Evolutionary conservation across 2,888 invertebrate genomes (phyloP).

Genomic region (Cerceris rybyensis): DNA sequence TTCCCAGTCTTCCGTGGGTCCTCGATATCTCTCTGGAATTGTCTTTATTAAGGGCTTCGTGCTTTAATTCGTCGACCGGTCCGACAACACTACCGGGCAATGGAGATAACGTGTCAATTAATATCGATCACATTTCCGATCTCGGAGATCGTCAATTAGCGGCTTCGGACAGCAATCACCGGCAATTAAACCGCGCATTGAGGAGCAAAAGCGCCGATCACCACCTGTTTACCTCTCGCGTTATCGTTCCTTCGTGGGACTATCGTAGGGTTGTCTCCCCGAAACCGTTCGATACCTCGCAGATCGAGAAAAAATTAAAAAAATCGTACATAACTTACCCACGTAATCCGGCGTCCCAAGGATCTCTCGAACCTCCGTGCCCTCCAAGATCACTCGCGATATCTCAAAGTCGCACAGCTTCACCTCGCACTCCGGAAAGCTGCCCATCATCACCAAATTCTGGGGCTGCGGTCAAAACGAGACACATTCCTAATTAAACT

Average conservation of each 20-base stretch:
- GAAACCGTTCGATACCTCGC: neutral
- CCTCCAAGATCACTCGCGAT: constrained; percentile 85
- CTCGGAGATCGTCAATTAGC: constrained; percentile 61
- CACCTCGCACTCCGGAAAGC: constrained; percentile 84
- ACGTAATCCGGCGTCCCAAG: constrained; percentile 88
- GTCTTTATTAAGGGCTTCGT: too few species aligned
- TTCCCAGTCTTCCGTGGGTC: too few species aligned
- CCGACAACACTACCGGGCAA: constrained; percentile 27
- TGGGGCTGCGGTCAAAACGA: constrained; percentile 84
- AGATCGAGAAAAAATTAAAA: neutral
- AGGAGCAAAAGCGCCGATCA: constrained; percentile 54
- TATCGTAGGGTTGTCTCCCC: too few species aligned
- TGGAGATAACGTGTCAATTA: constrained; percentile 70
- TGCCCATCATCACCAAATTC: constrained; percentile 86
- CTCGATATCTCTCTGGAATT: neutral
- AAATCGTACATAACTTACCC: constrained; percentile 82
- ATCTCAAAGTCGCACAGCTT: constrained; percentile 86
- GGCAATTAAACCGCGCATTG: constrained; percentile 52
- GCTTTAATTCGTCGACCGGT: neutral
- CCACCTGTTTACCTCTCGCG: constrained; percentile 5
- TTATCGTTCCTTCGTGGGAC: too few species aligned
- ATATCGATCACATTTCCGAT: constrained; percentile 62
- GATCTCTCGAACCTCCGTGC: constrained; percentile 86
- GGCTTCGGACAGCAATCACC: constrained; percentile 54
- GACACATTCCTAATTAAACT: neutral